Conservation (phyloP, 2,797 vertebrate genomes). For the Phalanger gymnotis region DNA sequence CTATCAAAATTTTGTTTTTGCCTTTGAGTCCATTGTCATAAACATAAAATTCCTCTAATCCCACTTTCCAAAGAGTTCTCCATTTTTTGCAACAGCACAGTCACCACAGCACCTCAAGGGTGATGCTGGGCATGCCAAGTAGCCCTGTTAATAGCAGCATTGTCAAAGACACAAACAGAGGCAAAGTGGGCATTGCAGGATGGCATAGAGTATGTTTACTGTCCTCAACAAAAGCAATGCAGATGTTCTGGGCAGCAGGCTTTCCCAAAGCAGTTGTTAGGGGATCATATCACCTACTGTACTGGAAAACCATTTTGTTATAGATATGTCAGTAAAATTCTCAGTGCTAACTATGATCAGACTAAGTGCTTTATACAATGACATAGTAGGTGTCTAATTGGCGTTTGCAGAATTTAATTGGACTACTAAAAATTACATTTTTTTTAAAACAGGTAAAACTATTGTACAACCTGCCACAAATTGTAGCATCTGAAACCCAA, state of each 20-base stretch:
- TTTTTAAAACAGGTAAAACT: not conserved
- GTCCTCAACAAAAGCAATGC: slow-evolving; percentile 6
- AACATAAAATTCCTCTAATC: not conserved
- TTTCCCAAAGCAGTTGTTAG: not conserved
- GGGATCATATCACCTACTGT: slow-evolving; percentile 12
- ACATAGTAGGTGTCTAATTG: not conserved
- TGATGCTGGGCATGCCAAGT: not conserved
- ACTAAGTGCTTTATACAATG: not conserved
- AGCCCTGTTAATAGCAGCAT: not conserved
- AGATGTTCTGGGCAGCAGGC: not conserved
- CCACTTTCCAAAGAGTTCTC: not conserved
- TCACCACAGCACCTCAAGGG: not conserved
- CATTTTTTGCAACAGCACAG: not conserved
- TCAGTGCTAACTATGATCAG: not conserved
- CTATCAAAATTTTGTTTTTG: not conserved
- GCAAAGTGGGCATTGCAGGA: slow-evolving; percentile 2
- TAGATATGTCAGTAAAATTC: not conserved
- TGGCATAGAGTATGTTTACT: not conserved
- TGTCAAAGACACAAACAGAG: not conserved
- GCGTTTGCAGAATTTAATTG: not conserved
- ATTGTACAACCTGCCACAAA: not conserved
- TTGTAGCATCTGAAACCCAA: not conserved
- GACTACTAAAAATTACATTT: not conserved
- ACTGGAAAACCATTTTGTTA: slow-evolving; percentile 7
- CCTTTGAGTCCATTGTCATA: not conserved